phyloP scores from a whole-genome alignment of 2,888 invertebrate genomes.

The Chymomyza amoena region DNA sequence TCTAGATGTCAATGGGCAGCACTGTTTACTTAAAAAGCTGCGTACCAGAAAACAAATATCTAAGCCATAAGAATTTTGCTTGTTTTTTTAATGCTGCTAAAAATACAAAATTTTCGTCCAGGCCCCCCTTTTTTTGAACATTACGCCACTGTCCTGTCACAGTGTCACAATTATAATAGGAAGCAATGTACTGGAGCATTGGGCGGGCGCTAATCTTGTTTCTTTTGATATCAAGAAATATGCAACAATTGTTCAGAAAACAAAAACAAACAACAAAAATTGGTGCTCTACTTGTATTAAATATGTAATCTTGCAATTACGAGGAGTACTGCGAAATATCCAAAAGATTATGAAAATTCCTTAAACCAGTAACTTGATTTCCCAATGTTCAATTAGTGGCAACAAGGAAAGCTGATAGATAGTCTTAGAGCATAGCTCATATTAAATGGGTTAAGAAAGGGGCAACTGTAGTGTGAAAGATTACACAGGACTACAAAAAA shows the following conservation, averaged over 20 bases:
- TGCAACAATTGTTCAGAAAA: background rate
- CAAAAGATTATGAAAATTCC: background rate
- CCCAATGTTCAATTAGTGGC: background rate
- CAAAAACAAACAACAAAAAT: background rate
- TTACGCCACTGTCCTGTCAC: conserved; percentile 16
- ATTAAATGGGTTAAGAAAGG: too few relatives aligned
- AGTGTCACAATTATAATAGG: conserved; percentile 15
- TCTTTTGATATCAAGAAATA: conserved; percentile 1
- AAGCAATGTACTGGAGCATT: conserved; percentile 19
- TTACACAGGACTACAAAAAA: too few relatives aligned
- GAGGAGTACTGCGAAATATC: background rate
- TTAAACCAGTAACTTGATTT: background rate
- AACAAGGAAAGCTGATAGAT: too few relatives aligned
- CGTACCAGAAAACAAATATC: too few relatives aligned
- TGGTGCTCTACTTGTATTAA: background rate
- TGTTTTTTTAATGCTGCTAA: too few relatives aligned
- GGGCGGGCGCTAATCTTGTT: conserved; percentile 31
- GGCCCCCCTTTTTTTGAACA: background rate
- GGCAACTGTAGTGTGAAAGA: too few relatives aligned
- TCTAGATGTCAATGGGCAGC: too few relatives aligned
- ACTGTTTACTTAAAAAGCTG: too few relatives aligned
- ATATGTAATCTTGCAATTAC: background rate
- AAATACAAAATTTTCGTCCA: background rate
- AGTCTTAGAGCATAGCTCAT: too few relatives aligned
- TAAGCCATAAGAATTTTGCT: too few relatives aligned